Evolutionary conservation across 1,140 invertebrate species (phyloP), one percentile per base, ranked within the genome.

Genomic region (Drosophila kurseongensis): DNA sequence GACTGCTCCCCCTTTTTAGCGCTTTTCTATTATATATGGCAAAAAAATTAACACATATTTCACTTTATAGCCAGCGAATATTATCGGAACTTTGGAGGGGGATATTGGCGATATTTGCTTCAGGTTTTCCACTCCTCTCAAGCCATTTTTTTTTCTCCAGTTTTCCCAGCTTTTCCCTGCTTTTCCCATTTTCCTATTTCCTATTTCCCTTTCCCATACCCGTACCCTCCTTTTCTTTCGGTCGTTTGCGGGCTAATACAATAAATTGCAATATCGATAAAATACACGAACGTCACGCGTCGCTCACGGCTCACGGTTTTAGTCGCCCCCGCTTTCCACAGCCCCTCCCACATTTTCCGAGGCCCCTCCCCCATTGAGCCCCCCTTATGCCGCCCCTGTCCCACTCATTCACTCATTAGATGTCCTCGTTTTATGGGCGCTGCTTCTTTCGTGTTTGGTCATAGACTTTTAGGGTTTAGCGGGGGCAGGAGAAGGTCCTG

Each of bases 211-310:
- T n/a, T 36, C 47, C 32, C 27, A 10, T 23, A 5, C 45, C 23
- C 8, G 1, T 23, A 3, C 27, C 48, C 45, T 9, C 18, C 41
- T 48, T 59, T 23, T 9, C 48, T 12, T 51, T 29, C 38, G 41
- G 40, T 55, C 48, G 63, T 68, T 67, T 63, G 47, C 41, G 62
- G 66, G 58, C 79, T 83, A 77, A 89, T 88, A 80, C 76, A 89
- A 89, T 89, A 89, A 89, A 89, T 89, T 89, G 85, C 84, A 89
- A 89, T 89, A 89, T 89, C 84, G 84, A 89, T 89, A 89, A 89
- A 89, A 88, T 89, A 89, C 83, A 88, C 83, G 79, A 88, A 85
- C 81, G 78, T 85, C 81, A 84, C 78, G 77, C 77, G 51, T 75
- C 45, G 52, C 83, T 81, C 82, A 80, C 81, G 63, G 65, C 74